These are phyloP conservation scores for Athetis lepigone DNA, from an alignment of 2,888 invertebrate genomes.

Conservation along the genomic window DNA sequence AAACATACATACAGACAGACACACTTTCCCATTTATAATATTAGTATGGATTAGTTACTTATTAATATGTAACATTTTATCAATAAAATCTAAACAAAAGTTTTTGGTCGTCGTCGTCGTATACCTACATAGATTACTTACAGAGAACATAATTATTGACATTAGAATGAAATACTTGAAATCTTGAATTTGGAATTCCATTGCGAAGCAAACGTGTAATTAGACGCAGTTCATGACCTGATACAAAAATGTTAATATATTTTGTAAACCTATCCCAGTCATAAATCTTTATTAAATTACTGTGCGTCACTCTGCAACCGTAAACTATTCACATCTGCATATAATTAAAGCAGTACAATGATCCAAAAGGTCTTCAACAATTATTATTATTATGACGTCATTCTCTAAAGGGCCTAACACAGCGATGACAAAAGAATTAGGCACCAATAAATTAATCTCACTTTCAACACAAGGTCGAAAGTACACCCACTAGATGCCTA, in stretches of 20 bases:
- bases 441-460: constrained; percentile 70
- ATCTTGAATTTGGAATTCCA: not conserved
- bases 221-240: no score
- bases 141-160: no score
- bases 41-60: no score
- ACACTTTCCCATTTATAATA: no score
- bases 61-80: no score
- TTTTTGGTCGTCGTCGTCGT: no score
- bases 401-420: constrained; percentile 67
- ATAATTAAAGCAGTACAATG: constrained; percentile 34
- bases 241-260: no score
- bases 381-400: constrained; percentile 43
- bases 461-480: constrained; percentile 79
- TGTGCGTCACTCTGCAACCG: not conserved
- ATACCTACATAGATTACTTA: no score
- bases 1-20: no score
- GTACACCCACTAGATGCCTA: constrained; percentile 75
- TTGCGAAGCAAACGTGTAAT: no score
- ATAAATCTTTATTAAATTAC: constrained; percentile 15
- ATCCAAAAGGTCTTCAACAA: constrained; percentile 45
- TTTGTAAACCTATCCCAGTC: constrained; percentile 1
- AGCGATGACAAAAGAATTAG: constrained; percentile 70
- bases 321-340: constrained; percentile 34
- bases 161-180: not conserved
- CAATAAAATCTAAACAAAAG: no score